Evolutionary conservation across 2,113 vertebrate species (phyloP).

Genomic region (Ammodytes marinus): DNA sequence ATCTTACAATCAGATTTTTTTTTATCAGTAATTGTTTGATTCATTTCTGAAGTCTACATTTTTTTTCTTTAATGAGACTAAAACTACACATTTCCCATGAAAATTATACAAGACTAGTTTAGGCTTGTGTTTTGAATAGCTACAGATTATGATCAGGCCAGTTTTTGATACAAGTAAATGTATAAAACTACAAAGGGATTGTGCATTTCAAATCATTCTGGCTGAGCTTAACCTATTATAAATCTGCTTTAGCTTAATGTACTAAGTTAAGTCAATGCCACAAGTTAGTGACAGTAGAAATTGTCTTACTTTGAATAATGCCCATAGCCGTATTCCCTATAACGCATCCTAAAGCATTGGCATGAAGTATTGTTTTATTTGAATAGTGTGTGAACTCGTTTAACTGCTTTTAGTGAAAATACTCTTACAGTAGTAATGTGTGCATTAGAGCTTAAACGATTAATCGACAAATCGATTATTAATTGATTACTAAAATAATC

Average conservation of each 20-base stretch:
- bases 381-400: background rate
- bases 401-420: background rate
- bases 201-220: background rate
- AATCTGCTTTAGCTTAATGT: background rate
- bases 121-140: background rate
- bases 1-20: background rate
- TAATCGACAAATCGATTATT: no score
- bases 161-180: conserved; percentile 1
- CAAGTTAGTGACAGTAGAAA: background rate
- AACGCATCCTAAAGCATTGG: background rate
- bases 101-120: background rate
- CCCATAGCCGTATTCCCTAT: background rate
- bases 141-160: background rate
- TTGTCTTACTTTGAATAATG: background rate
- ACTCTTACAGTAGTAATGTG: background rate
- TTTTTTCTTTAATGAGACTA: background rate
- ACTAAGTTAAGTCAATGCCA: background rate
- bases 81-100: background rate
- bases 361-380: background rate
- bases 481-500: no score
- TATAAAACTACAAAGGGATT: background rate
- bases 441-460: no score
- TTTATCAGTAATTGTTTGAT: no score
- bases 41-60: no score
- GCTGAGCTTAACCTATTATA: background rate